Evolutionary conservation across 2,113 vertebrate species (phyloP), one percentile per base, ranked within the genome.

Genomic region (Oncorhynchus gorbuscha): DNA sequence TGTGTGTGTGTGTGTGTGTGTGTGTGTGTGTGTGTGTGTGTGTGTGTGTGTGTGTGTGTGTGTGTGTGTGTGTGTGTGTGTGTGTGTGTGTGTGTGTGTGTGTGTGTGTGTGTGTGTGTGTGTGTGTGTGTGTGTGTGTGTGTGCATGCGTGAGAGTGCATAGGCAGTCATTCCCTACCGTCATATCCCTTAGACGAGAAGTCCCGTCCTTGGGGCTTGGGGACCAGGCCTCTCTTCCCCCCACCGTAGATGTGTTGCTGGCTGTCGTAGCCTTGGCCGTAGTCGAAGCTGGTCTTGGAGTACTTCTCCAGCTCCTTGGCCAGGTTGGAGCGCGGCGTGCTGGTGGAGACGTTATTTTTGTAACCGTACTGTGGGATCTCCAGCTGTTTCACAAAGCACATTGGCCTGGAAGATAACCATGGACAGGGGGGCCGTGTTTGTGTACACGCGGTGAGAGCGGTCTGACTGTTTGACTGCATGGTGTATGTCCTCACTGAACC

Each of bases 241-340:
- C 51, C 51, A 18, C 51, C 16, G 84, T 97, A 99, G 86, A 94
- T 88, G 80, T 95, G 94, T 80, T 95, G 94, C 74, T 93, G 92
- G 75, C 82, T 45, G 70, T 94, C 93, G 86, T 97, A 98, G 91
- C 93, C 93, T 84, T 89, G 90, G 91, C 89, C 90, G 91, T 98
- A 99, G 89, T 99, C 97, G 85, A 99, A 99, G 85, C 95, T 96
- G 87, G 96, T 98, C 96, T 99, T 99, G 95, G 98, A 99, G 89
- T 99, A 99, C 92, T 99, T 99, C 96, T 99, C 98, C 91, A 99
- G 95, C 95, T 99, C 98, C 94, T 98, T 99, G 94, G 98, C 98
- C 95, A 99, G 94, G 94, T 99, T 99, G 94, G 98, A 99, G 93
- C 97, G 97, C 67, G 98, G 97, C 82, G 98, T 99, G 89, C 96